Percentiles rank a stretch among this genome's conserved stretches.
Conservation (phyloP, 2,113 vertebrate genomes). For the Rhynchomys soricoides region DNA sequence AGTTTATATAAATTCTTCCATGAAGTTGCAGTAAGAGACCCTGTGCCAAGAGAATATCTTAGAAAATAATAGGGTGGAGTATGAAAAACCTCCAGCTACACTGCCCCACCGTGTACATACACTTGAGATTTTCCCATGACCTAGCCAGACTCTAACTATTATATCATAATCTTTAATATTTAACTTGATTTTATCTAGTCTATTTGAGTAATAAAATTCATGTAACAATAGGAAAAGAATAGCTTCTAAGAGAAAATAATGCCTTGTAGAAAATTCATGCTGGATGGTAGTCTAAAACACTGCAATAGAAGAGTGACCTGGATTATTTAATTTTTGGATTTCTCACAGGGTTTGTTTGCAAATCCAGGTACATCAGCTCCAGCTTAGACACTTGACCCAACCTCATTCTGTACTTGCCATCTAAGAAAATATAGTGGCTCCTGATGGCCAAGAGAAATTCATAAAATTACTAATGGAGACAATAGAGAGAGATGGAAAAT, state of each 20-base stretch:
- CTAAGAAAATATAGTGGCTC: neutral
- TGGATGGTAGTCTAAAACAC: neutral
- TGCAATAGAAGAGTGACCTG: accelerated
- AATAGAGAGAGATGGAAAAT: neutral
- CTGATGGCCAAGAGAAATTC: neutral
- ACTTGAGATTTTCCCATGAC: neutral
- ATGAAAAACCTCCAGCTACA: neutral
- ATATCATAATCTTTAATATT: neutral
- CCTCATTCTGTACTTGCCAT: accelerated
- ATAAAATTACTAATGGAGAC: neutral
- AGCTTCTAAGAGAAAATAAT: neutral
- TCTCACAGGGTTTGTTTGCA: no score
- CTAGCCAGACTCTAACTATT: neutral
- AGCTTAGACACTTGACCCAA: neutral
- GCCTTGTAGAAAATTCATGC: neutral
- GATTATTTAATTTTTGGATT: neutral
- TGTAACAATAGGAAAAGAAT: neutral
- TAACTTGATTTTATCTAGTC: neutral
- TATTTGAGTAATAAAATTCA: neutral
- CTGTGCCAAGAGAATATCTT: neutral
- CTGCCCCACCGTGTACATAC: neutral
- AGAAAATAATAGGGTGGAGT: neutral
- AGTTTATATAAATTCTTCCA: neutral
- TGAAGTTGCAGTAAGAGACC: neutral
- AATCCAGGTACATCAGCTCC: neutral